These are phyloP conservation scores for Tenthredo notha DNA, from an alignment of 2,888 invertebrate species.

Conservation along the genomic window DNA sequence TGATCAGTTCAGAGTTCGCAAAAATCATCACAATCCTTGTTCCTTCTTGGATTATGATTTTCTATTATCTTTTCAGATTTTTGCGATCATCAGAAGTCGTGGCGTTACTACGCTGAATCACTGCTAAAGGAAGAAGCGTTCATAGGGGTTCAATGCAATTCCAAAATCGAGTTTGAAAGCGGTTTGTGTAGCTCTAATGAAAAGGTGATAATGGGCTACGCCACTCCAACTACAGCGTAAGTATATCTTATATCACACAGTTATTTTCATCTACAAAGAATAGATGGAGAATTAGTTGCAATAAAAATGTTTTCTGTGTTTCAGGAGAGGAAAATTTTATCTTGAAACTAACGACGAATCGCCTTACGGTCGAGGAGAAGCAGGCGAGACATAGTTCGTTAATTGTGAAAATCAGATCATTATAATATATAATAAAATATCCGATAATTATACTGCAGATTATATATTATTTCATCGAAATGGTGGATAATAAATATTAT, in stretches of 20 bases:
- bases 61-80: slow-evolving; percentile 72
- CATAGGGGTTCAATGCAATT: slow-evolving; percentile 58
- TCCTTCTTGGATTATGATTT: too few species aligned
- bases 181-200: slow-evolving; percentile 54
- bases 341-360: slow-evolving; percentile 58
- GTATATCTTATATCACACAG: neutral
- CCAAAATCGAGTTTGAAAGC: too few species aligned
- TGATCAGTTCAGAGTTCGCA: neutral
- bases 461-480: too few species aligned
- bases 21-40: neutral
- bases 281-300: neutral
- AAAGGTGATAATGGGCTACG: slow-evolving; percentile 60
- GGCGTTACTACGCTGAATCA: slow-evolving; percentile 79
- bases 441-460: too few species aligned
- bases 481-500: too few species aligned
- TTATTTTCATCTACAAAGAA: neutral
- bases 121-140: neutral
- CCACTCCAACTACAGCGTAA: slow-evolving; percentile 31
- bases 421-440: too few species aligned
- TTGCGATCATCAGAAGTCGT: slow-evolving; percentile 80
- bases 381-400: neutral
- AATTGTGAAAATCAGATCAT: too few species aligned
- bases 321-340: slow-evolving; percentile 65
- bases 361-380: slow-evolving; percentile 61
- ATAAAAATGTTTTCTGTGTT: neutral